Evolutionary conservation across 2,888 invertebrate genomes (phyloP).

Genomic region (Drosophila kambysellisi): DNA sequence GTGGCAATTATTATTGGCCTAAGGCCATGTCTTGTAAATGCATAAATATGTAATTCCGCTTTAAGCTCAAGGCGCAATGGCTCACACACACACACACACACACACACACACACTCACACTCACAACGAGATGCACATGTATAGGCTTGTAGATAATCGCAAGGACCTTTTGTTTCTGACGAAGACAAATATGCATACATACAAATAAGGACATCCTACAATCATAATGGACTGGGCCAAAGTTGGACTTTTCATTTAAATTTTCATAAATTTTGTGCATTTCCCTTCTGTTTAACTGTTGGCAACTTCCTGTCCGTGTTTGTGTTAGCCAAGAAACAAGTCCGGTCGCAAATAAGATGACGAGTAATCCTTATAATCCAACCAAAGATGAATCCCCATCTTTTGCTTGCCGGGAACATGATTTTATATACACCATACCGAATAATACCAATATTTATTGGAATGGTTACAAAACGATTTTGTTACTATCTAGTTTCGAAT

Average conservation of each 20-base stretch:
- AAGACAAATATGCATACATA: slow-evolving; percentile 8
- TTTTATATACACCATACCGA: not conserved
- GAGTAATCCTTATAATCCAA: slow-evolving; percentile 25
- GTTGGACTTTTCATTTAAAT: slow-evolving; percentile 61
- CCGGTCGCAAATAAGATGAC: slow-evolving; percentile 51
- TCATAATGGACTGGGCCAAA: slow-evolving; percentile 1
- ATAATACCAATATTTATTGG: not conserved
- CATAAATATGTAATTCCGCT: slow-evolving; percentile 59
- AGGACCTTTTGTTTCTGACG: slow-evolving; percentile 40
- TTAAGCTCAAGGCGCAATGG: slow-evolving; percentile 30
- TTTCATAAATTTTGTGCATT: slow-evolving; percentile 43
- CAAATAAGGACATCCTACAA: not conserved
- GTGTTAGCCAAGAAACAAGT: slow-evolving; percentile 34
- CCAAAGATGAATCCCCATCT: slow-evolving; percentile 34
- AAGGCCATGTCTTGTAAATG: slow-evolving; percentile 47
- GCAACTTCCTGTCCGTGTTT: slow-evolving; percentile 11
- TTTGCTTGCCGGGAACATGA: slow-evolving; percentile 7
- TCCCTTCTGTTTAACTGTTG: not conserved
- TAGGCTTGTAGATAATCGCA: slow-evolving; percentile 34
- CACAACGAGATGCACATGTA: not conserved
- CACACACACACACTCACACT: not conserved
- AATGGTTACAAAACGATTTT: not conserved
- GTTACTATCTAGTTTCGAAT: too few species aligned
- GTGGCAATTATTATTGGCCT: slow-evolving; percentile 32
- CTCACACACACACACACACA: not conserved